Conservation (phyloP, 2,888 invertebrate genomes). For the Drosophila koepferae region DNA sequence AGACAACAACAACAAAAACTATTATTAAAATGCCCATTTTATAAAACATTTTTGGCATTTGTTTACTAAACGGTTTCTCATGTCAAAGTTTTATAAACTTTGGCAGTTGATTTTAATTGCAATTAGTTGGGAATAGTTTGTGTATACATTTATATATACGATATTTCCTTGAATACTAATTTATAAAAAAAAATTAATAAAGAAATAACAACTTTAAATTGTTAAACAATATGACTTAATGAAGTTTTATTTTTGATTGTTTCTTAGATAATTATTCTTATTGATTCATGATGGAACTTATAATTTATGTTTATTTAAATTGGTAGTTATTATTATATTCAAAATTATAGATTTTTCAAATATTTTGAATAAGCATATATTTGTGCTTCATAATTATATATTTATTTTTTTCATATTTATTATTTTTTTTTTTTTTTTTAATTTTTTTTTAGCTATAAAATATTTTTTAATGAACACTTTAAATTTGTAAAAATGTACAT, state of each 20-base stretch:
- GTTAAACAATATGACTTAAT: neutral
- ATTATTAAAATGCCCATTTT: constrained; percentile 6
- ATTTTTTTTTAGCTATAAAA: neutral
- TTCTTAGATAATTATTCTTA: neutral
- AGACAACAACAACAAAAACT: constrained; percentile 4
- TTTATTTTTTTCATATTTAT: no score
- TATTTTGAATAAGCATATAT: neutral
- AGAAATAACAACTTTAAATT: neutral
- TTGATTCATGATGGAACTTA: neutral
- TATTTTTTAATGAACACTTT: neutral
- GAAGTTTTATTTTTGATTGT: neutral
- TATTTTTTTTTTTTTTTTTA: no score
- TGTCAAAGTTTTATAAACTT: neutral
- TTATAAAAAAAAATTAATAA: neutral
- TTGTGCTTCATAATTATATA: no score
- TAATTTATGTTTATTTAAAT: neutral
- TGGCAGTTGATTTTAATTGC: neutral
- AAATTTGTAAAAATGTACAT: no score
- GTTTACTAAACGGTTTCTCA: constrained; percentile 2
- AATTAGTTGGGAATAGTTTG: neutral
- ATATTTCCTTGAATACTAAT: neutral
- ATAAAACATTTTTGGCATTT: neutral
- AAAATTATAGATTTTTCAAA: neutral
- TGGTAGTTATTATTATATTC: neutral
- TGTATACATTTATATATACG: neutral